Conservation (phyloP, 1,140 invertebrate genomes). For the Drosophila nigrodunni region DNA sequence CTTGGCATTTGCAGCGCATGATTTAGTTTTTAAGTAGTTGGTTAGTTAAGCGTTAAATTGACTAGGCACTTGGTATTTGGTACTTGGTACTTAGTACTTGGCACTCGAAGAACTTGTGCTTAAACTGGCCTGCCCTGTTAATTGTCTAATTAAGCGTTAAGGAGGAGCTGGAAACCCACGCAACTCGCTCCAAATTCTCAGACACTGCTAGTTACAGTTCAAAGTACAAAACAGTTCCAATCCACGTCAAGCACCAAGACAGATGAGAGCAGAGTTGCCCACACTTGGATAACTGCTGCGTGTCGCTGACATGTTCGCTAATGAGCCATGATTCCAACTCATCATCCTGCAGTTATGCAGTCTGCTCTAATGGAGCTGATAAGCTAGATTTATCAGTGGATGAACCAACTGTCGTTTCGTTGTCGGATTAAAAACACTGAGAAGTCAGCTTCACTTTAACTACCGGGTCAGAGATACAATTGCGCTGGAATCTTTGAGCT, state of each 20-base stretch:
- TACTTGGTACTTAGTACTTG: no score
- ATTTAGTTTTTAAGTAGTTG: constrained; percentile 66
- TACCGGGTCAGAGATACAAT: constrained; percentile 20
- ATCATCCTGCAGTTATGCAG: not conserved
- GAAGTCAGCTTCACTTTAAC: constrained; percentile 59
- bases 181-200: constrained; percentile 56
- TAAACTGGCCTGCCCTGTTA: constrained; percentile 58
- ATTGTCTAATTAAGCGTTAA: constrained; percentile 75
- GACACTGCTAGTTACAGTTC: constrained; percentile 20
- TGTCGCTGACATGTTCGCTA: constrained; percentile 60
- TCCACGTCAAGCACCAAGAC: not conserved
- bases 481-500: constrained; percentile 31
- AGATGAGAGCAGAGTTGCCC: constrained; percentile 26
- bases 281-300: constrained; percentile 35
- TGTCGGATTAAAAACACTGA: constrained; percentile 53
- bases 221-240: constrained; percentile 2
- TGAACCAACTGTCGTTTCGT: constrained; percentile 31
- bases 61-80: constrained; percentile 38
- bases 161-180: constrained; percentile 49
- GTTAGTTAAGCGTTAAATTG: constrained; percentile 75
- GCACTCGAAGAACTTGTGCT: constrained; percentile 48
- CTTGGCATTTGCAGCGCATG: constrained; percentile 34
- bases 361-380: constrained; percentile 40
- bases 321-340: constrained; percentile 45
- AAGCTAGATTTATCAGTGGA: constrained; percentile 60